A percentile compares a stretch with the other conserved stretches of the same genome.
Evolutionary conservation across 1,140 invertebrate species (phyloP).

Genomic region (Druon quercuslanigerum): DNA sequence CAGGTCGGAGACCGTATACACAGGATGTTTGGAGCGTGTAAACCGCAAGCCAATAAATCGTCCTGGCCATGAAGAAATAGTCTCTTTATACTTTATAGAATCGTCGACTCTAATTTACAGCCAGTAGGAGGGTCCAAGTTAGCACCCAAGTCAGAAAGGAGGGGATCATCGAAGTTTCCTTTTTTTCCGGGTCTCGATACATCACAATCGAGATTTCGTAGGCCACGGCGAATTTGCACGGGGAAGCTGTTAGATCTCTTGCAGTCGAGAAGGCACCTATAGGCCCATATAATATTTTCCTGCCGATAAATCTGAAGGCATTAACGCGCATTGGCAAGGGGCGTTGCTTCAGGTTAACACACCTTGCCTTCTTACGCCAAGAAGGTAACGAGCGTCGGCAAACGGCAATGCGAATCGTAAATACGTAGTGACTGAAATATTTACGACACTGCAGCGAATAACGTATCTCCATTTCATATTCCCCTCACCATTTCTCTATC

Average conservation of each 20-base stretch:
- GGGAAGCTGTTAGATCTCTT: slow-evolving; percentile 39
- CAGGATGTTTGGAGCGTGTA: slow-evolving; percentile 38
- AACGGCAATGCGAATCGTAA: slow-evolving; percentile 46
- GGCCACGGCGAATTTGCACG: slow-evolving; percentile 43
- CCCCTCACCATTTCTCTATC: neutral
- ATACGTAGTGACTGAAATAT: slow-evolving; percentile 32
- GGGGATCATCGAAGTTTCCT: slow-evolving; percentile 24
- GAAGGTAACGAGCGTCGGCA: slow-evolving; percentile 39
- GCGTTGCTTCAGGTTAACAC: slow-evolving; percentile 32
- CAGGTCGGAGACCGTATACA: slow-evolving; percentile 30
- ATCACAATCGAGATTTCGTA: slow-evolving; percentile 51
- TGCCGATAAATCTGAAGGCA: slow-evolving; percentile 49
- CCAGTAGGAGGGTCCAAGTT: slow-evolving; percentile 46
- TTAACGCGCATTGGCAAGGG: slow-evolving; percentile 42
- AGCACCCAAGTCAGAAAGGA: neutral
- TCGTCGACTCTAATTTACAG: slow-evolving; percentile 55
- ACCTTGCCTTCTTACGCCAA: slow-evolving; percentile 17
- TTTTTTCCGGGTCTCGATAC: slow-evolving; percentile 43
- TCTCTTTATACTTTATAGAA: slow-evolving; percentile 50
- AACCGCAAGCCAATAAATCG: slow-evolving; percentile 49
- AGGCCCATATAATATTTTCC: slow-evolving; percentile 42
- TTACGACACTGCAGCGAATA: slow-evolving; percentile 14
- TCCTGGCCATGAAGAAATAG: slow-evolving; percentile 43
- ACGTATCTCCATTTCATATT: slow-evolving; percentile 7
- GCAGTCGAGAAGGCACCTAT: slow-evolving; percentile 29